Evolutionary conservation across 1,140 invertebrate species (phyloP).

Genomic region (Rhyacophila brunnea): DNA sequence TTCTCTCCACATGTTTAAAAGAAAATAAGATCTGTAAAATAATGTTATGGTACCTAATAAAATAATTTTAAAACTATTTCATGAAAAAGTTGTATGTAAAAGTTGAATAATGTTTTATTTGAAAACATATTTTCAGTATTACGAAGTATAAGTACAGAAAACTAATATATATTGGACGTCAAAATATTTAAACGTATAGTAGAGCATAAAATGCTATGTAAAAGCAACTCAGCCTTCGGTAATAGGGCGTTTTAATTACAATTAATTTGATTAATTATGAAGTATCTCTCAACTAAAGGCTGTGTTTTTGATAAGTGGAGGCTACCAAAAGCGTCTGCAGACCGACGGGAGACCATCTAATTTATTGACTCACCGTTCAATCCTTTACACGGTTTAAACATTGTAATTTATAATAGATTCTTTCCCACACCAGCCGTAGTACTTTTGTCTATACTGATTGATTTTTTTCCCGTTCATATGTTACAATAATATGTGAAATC

Average conservation of each 20-base stretch:
- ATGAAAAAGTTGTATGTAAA: too few species aligned
- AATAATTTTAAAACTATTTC: too few species aligned
- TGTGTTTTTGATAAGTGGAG: slow-evolving; percentile 24
- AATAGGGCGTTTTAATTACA: slow-evolving; percentile 30
- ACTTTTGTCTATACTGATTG: slow-evolving; percentile 21
- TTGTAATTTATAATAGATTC: slow-evolving; percentile 13
- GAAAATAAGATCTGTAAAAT: too few species aligned
- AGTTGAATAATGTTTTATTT: too few species aligned
- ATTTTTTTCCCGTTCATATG: slow-evolving; percentile 12
- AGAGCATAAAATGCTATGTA: too few species aligned
- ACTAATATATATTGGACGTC: too few species aligned
- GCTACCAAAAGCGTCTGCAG: slow-evolving; percentile 25
- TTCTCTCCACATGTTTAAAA: too few species aligned
- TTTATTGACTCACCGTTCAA: slow-evolving; percentile 24
- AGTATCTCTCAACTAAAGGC: slow-evolving; percentile 19
- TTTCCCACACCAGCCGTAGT: slow-evolving; percentile 25
- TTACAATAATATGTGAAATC: neutral
- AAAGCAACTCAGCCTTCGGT: neutral
- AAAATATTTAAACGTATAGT: too few species aligned
- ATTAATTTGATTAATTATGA: slow-evolving; percentile 35
- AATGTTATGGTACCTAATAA: too few species aligned
- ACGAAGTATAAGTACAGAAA: too few species aligned
- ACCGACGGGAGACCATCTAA: slow-evolving; percentile 28
- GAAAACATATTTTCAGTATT: too few species aligned
- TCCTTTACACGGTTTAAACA: slow-evolving; percentile 27